A percentile compares a stretch with the other conserved stretches of the same genome.
These are phyloP conservation scores for Meloidogyne floridensis DNA, from an alignment of 1,140 invertebrate genomes.

Conservation along the genomic window DNA sequence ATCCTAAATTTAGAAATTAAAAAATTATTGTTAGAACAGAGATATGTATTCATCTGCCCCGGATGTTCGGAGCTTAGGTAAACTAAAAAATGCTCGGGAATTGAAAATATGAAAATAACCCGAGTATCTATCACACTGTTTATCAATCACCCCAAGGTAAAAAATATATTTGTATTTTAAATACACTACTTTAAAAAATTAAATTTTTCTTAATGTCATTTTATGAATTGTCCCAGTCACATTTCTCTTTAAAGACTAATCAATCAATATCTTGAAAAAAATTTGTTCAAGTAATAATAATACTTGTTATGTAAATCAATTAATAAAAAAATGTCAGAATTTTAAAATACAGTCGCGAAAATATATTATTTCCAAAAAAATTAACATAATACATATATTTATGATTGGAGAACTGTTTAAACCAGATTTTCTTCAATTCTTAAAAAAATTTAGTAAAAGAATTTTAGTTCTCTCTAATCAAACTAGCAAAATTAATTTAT, in stretches of 20 bases:
- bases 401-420: not conserved
- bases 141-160: too few species aligned
- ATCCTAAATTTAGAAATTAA: too few species aligned
- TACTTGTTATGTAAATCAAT: not conserved
- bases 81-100: too few species aligned
- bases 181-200: too few species aligned
- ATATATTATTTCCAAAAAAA: not conserved
- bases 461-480: not conserved
- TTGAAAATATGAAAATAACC: too few species aligned
- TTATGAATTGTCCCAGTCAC: not conserved
- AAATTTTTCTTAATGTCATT: not conserved
- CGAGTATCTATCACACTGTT: too few species aligned
- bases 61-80: too few species aligned
- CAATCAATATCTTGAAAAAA: not conserved
- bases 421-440: not conserved
- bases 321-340: not conserved
- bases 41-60: too few species aligned
- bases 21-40: too few species aligned
- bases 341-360: not conserved
- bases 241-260: not conserved
- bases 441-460: not conserved
- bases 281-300: conserved; percentile 1
- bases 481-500: not conserved
- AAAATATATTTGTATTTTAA: too few species aligned
- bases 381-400: not conserved